Evolutionary conservation across 2,797 vertebrate species (phyloP), one percentile per base, ranked within the genome.

Genomic region (Hylomyscus alleni): DNA sequence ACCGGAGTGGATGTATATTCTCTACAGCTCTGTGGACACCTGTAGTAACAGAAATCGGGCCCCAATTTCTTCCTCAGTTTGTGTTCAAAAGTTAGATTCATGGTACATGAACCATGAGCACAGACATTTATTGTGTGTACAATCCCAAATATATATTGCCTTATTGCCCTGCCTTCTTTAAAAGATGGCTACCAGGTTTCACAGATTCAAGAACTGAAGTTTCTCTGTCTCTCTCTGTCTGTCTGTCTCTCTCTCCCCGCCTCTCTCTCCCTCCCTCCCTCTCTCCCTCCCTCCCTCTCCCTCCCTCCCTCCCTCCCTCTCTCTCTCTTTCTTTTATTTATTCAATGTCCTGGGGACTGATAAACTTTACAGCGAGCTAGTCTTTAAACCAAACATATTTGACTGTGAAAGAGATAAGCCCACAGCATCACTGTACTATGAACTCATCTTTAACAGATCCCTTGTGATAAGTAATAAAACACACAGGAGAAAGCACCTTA

Each of bases 11-110:
- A 24, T 26, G 11, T 17, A 8, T 14, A 6, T 40, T 65, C 56
- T 15, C 72, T 76, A 24, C 0, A 29, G 11, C 17, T 89, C 40
- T 40, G 12, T 1, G 47, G 8, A 1, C 1, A 0, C 0, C 1
- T 24, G 4, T 22, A 1, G 0, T 69, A 22, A 69, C 54, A 58
- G n/a, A 62, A 92, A 88, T 47, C 11, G 6, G 14, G 19, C 20
- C 2, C 11, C 13, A n/a, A 13, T 0, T 47, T 26, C 34, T 65
- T 80, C n/a, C 2, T 1, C 0, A 3, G 29, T 62, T 8, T 29
- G 50, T 62, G 31, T 80, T 14, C 9, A 29, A 22, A 54, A 19
- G 7, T 34, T 8, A 0, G 1, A 7, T n/a, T 62, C 40, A 17
- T 34, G 22, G 4, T 14, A 1, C 4, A 0, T 3, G 26, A 90